Evolutionary conservation across 2,888 invertebrate genomes (phyloP).

Genomic region (Colletes collaris): DNA sequence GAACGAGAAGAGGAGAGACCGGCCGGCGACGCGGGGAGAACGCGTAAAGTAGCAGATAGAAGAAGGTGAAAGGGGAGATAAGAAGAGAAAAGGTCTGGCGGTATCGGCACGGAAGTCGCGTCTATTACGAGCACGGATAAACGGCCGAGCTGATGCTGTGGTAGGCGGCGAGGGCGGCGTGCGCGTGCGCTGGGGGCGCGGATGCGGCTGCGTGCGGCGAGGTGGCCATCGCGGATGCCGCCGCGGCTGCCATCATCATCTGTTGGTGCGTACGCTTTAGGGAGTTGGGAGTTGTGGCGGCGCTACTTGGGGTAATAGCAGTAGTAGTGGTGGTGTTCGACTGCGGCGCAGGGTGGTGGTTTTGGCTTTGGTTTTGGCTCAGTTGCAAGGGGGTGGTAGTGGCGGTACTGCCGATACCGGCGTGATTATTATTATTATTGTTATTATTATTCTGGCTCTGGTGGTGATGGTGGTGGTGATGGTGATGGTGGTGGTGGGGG

Average conservation of each 20-base stretch:
- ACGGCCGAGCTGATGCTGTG: conserved; percentile 91
- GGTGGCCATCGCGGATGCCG: conserved; percentile 82
- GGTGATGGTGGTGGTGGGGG: conserved; percentile 82
- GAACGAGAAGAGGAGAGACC: conserved; percentile 34
- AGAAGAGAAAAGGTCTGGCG: conserved; percentile 63
- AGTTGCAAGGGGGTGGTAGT: conserved; percentile 80
- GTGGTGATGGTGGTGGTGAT: conserved; percentile 77
- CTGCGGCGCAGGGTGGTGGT: conserved; percentile 77
- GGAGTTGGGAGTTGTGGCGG: conserved; percentile 84
- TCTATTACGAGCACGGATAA: conserved; percentile 93
- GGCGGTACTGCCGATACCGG: conserved; percentile 78
- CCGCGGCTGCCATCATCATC: conserved; percentile 83
- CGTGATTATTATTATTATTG: conserved; percentile 74
- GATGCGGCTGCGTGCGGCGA: conserved; percentile 87
- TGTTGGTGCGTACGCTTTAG: conserved; percentile 83
- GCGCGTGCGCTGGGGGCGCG: conserved; percentile 87
- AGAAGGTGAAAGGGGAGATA: conserved; percentile 38
- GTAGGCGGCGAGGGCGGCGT: conserved; percentile 87
- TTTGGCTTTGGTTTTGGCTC: conserved; percentile 82
- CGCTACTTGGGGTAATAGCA: conserved; percentile 82
- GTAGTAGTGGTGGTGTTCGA: conserved; percentile 78
- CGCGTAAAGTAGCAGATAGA: conserved; percentile 18
- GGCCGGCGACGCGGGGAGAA: conserved; percentile 35
- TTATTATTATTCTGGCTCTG: conserved; percentile 71
- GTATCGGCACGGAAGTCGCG: conserved; percentile 70